These are phyloP conservation scores for Carcharodon carcharias DNA, from an alignment of 2,797 vertebrate species.

Conservation along the genomic window DNA sequence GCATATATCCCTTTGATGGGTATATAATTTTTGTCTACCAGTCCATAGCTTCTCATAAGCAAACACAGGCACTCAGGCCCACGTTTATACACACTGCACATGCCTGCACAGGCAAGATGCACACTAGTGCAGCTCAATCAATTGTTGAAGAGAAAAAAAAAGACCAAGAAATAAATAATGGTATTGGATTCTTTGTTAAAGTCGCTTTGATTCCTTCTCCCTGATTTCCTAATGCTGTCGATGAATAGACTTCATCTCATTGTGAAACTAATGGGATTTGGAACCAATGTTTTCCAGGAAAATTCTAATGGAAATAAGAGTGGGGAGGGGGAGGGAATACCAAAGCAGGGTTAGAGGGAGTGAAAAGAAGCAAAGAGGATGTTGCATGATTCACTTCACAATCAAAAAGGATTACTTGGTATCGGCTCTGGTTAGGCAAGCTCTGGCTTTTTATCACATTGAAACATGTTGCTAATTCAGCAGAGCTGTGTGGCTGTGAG, in stretches of 20 bases:
- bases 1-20: background rate
- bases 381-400: slow-evolving; percentile 76
- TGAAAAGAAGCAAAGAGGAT: slow-evolving; percentile 49
- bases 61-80: too few species aligned
- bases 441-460: slow-evolving; percentile 83
- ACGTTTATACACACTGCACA: background rate
- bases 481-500: slow-evolving; percentile 69
- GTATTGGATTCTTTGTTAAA: background rate
- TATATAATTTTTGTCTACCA: background rate
- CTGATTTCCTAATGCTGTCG: background rate
- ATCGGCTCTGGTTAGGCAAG: slow-evolving; percentile 69
- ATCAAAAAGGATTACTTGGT: slow-evolving; percentile 78
- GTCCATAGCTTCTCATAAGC: background rate
- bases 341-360: background rate
- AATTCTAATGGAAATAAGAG: background rate
- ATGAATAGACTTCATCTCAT: background rate
- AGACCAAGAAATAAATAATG: background rate
- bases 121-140: background rate
- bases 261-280: background rate
- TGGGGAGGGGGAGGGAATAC: background rate
- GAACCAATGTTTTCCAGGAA: background rate
- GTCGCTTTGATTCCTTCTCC: background rate
- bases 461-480: slow-evolving; percentile 91
- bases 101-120: background rate
- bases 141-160: background rate